These are phyloP conservation scores for Drosophila siamana DNA, from an alignment of 2,888 invertebrate genomes.

Conservation along the genomic window DNA sequence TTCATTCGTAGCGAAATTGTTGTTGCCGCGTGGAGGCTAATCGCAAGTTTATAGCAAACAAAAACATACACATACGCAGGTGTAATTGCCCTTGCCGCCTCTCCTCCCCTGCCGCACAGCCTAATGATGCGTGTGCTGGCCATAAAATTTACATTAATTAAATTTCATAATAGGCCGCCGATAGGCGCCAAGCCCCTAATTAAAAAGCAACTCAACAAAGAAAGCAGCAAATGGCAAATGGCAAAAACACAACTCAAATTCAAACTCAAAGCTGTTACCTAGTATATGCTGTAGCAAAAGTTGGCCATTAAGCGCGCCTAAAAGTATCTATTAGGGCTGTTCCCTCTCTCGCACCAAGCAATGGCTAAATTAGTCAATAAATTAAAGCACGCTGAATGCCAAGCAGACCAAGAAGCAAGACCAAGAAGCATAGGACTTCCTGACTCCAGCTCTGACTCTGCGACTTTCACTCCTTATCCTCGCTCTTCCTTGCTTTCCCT, in stretches of 20 bases:
- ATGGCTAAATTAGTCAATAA: constrained; percentile 75
- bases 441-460: background rate
- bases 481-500: background rate
- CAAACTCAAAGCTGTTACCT: constrained; percentile 1
- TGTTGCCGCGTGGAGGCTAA: constrained; percentile 44
- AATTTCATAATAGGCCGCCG: constrained; percentile 50
- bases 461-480: background rate
- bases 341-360: constrained; percentile 10
- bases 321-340: constrained; percentile 73
- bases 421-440: constrained; percentile 12
- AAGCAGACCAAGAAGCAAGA: constrained; percentile 7
- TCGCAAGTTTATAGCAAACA: constrained; percentile 47
- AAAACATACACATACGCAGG: constrained; percentile 19
- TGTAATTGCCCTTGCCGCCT: constrained; percentile 4
- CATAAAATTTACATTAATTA: constrained; percentile 72
- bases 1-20: constrained; percentile 67
- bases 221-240: background rate
- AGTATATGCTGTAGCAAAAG: constrained; percentile 38
- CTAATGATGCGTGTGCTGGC: constrained; percentile 42
- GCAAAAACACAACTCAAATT: background rate
- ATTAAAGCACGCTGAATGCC: constrained; percentile 62
- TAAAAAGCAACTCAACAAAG: constrained; percentile 27
- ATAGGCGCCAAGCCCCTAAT: constrained; percentile 35
- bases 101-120: background rate
- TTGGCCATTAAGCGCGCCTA: constrained; percentile 60